Evolutionary conservation across 92 coral and sea anemone genomes (phyloP).

Genomic region (Pocillopora meandrina): DNA sequence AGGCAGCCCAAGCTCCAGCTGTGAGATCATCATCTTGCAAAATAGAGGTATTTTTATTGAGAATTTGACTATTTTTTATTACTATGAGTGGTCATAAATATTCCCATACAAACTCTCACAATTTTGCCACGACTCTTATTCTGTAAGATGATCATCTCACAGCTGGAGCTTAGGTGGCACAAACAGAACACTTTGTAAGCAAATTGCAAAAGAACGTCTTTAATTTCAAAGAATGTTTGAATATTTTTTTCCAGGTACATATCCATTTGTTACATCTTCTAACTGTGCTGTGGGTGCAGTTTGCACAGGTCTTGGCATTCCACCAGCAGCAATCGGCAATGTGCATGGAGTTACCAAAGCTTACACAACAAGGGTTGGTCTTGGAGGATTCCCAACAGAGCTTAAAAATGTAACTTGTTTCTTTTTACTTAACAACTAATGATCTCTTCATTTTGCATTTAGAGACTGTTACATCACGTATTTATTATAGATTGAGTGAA

Average conservation of each 20-base stretch:
- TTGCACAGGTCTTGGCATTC: slow-evolving; percentile 96
- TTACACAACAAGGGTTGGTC: slow-evolving; percentile 96
- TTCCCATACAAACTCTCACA: too few species aligned
- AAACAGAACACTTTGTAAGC: too few species aligned
- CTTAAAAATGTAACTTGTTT: slow-evolving; percentile 67
- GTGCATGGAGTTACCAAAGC: slow-evolving; percentile 96
- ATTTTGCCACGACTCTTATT: too few species aligned
- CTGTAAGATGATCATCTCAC: too few species aligned
- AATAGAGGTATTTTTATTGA: too few species aligned
- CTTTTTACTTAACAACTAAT: neutral
- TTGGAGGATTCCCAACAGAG: slow-evolving; percentile 95
- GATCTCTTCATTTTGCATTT: neutral
- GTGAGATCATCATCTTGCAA: too few species aligned
- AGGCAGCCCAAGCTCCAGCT: too few species aligned
- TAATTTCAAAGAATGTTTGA: neutral
- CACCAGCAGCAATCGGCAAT: slow-evolving; percentile 90
- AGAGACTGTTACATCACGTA: too few species aligned
- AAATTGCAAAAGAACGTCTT: neutral
- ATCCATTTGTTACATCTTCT: slow-evolving; percentile 97
- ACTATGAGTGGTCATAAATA: too few species aligned
- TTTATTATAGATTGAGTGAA: too few species aligned
- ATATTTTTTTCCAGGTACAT: slow-evolving; percentile 67
- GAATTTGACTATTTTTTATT: too few species aligned
- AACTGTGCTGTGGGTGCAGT: slow-evolving; percentile 96
- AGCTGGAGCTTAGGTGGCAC: too few species aligned